Evolutionary conservation across 2,113 vertebrate genomes (phyloP).

Genomic region (Strix aluco): DNA sequence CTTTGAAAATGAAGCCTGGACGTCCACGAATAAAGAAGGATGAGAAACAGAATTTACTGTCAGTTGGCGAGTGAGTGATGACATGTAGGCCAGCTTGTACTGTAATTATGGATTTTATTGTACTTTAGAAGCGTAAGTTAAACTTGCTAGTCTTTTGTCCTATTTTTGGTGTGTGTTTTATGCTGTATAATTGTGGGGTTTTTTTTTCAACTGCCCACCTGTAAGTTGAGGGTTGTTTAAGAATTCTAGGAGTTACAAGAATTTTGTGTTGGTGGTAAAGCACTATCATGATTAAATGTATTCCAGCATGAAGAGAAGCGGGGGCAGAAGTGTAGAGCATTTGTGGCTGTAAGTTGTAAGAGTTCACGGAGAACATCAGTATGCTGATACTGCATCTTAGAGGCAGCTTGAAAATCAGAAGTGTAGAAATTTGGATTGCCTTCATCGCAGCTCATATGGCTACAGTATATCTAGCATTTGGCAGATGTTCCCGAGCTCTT

Average conservation of each 20-base stretch:
- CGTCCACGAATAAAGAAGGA: slow-evolving; percentile 96
- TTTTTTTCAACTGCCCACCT: not conserved
- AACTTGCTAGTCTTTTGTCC: not conserved
- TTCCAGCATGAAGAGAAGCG: not conserved
- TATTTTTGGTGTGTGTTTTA: not conserved
- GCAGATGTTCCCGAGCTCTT: not conserved
- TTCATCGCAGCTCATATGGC: not conserved
- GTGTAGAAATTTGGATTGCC: not conserved
- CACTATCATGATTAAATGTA: not conserved
- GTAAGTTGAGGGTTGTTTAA: not conserved
- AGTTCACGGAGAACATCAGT: not conserved
- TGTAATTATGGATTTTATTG: not conserved
- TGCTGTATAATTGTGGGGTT: not conserved
- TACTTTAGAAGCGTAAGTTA: not conserved
- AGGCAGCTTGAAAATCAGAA: not conserved
- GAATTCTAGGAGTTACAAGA: not conserved
- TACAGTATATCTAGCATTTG: not conserved
- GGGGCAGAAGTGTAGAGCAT: not conserved
- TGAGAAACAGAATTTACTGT: slow-evolving; percentile 96
- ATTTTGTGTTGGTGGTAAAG: not conserved
- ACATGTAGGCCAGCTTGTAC: not conserved
- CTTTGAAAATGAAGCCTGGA: slow-evolving; percentile 98
- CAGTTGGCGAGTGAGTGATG: slow-evolving; percentile 93
- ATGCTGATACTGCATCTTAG: not conserved
- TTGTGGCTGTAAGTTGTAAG: not conserved